A percentile compares a stretch with the other conserved stretches of the same genome.
These are phyloP conservation scores for Cardiocondyla obscurior DNA, from an alignment of 1,140 invertebrate genomes.

Conservation along the genomic window DNA sequence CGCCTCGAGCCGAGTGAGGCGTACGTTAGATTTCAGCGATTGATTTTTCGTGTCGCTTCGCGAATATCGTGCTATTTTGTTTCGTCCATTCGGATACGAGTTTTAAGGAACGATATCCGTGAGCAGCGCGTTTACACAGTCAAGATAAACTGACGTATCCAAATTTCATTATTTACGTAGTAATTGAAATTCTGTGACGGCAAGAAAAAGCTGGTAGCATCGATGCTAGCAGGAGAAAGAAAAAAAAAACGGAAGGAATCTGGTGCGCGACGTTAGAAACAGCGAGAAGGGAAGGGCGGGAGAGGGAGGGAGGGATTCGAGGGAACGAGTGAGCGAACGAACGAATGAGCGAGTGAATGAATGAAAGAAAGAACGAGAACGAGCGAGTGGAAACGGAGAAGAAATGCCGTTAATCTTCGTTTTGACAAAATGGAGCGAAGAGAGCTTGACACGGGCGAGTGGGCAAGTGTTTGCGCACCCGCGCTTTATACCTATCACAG, in stretches of 20 bases:
- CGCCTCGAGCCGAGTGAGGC: slow-evolving; percentile 8
- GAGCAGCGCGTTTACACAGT: neutral
- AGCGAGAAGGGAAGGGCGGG: neutral
- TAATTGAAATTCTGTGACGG: slow-evolving; percentile 25
- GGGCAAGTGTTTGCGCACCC: slow-evolving; percentile 19
- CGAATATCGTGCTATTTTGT: slow-evolving; percentile 28
- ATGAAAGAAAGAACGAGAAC: neutral
- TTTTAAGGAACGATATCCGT: neutral
- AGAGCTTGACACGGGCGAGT: slow-evolving; percentile 13
- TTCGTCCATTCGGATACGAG: neutral
- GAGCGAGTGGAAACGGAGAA: neutral
- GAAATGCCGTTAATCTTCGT: slow-evolving; percentile 59
- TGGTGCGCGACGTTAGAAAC: neutral
- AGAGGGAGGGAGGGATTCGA: neutral
- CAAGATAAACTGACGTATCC: slow-evolving; percentile 21
- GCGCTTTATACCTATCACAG: slow-evolving; percentile 44
- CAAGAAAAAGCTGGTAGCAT: too few relatives aligned
- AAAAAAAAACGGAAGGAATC: neutral
- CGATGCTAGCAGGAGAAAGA: slow-evolving; percentile 9
- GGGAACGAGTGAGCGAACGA: neutral
- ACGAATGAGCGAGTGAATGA: neutral
- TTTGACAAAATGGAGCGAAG: slow-evolving; percentile 58
- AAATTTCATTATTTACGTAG: neutral
- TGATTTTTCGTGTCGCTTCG: slow-evolving; percentile 65
- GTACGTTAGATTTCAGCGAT: slow-evolving; percentile 56